Evolutionary conservation across 2,797 vertebrate species (phyloP).

Genomic region (Anomalospiza imberbis): DNA sequence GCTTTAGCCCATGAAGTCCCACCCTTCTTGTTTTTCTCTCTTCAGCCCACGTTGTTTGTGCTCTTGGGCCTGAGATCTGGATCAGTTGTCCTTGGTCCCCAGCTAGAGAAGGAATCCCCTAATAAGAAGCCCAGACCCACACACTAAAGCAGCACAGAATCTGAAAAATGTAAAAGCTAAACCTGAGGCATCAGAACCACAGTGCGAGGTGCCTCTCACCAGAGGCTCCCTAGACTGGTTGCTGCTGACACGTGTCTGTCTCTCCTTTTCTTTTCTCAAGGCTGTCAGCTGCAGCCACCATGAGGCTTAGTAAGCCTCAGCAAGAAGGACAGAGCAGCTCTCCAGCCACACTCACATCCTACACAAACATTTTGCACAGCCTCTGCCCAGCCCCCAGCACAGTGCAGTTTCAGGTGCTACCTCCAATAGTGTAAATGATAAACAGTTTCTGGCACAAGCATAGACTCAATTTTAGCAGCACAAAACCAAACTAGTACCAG

Average conservation of each 20-base stretch:
- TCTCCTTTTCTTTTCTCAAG: background rate
- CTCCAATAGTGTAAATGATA: background rate
- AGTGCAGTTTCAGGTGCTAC: background rate
- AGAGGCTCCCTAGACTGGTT: background rate
- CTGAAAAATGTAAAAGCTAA: background rate
- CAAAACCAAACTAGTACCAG: background rate
- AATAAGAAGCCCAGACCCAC: fast-evolving
- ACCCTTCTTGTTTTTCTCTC: background rate
- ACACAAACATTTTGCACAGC: background rate
- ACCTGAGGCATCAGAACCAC: background rate
- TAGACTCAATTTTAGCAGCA: background rate
- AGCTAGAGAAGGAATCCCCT: background rate
- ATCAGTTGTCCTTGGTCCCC: background rate
- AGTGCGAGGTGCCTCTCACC: background rate
- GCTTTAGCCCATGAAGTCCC: background rate
- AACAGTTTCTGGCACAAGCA: background rate
- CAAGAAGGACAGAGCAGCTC: background rate
- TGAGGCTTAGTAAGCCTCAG: fast-evolving
- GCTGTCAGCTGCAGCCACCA: background rate
- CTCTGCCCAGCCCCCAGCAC: background rate
- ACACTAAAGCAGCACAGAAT: background rate
- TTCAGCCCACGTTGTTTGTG: background rate
- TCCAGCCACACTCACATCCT: background rate
- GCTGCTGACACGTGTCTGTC: background rate
- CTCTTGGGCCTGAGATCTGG: background rate